A percentile compares a stretch with the other conserved stretches of the same genome.
These are phyloP conservation scores for Phrynocephalus versicolor DNA, from an alignment of 2,113 vertebrate genomes.

Conservation along the genomic window DNA sequence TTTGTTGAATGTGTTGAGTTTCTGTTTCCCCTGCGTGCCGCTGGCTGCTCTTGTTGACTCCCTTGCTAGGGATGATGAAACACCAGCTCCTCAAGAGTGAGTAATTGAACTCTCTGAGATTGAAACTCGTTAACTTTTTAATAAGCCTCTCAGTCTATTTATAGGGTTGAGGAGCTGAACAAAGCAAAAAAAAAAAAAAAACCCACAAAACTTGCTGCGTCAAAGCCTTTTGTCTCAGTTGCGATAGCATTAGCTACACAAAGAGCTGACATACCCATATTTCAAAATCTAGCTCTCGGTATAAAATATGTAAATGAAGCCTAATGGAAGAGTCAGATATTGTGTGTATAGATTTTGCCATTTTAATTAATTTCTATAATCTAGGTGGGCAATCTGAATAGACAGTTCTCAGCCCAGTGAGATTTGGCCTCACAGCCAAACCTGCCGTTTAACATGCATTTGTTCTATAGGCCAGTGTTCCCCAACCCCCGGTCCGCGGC, in stretches of 20 bases:
- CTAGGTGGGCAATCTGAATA: background rate
- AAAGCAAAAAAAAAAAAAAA: background rate
- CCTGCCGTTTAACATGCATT: no score
- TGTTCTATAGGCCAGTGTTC: no score
- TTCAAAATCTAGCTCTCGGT: constrained; percentile 25
- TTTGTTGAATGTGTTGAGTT: constrained; percentile 39
- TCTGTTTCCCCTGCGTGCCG: constrained; percentile 36
- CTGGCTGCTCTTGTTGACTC: constrained; percentile 54
- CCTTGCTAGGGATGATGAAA: constrained; percentile 60
- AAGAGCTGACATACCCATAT: constrained; percentile 18
- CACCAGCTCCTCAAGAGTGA: constrained; percentile 55
- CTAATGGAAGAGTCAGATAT: rapidly evolving
- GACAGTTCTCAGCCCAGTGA: background rate
- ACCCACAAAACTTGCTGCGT: constrained; percentile 21
- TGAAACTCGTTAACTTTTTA: constrained; percentile 65
- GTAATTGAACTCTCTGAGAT: constrained; percentile 49
- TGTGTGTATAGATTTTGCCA: background rate
- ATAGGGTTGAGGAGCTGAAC: constrained; percentile 34
- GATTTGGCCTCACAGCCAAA: background rate
- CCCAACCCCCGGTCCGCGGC: no score
- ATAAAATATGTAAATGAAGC: background rate
- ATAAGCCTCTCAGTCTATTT: constrained; percentile 48
- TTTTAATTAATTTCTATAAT: background rate
- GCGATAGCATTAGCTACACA: constrained; percentile 13
- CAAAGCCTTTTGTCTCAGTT: constrained; percentile 52